phyloP scores from a whole-genome alignment of 2,113 vertebrate species.

The Columba janthina region DNA sequence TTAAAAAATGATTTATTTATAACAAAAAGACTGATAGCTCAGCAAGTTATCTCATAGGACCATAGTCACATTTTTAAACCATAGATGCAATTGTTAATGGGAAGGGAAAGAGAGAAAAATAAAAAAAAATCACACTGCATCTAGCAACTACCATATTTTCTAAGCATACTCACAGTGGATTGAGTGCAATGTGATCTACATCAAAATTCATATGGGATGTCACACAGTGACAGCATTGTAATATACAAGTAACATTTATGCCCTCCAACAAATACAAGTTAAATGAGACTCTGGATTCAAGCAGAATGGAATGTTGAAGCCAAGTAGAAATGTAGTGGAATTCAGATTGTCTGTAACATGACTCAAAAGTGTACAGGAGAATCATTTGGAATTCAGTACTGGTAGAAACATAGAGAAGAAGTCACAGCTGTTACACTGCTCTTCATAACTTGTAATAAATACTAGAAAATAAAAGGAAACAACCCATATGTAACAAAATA shows the following conservation, averaged over 20 bases:
- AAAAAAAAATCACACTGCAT: slow-evolving; percentile 69
- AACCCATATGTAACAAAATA: slow-evolving; percentile 44
- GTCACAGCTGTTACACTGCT: slow-evolving; percentile 68
- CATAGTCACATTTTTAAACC: slow-evolving; percentile 76
- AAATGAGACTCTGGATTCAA: slow-evolving; percentile 68
- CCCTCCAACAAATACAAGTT: slow-evolving; percentile 72
- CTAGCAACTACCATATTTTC: slow-evolving; percentile 74
- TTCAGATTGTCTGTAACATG: slow-evolving; percentile 74
- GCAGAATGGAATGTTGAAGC: slow-evolving; percentile 76
- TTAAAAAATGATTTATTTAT: slow-evolving; percentile 72
- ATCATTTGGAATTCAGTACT: slow-evolving; percentile 60
- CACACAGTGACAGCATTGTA: slow-evolving; percentile 93
- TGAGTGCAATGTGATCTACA: slow-evolving; percentile 79
- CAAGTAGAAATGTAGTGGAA: slow-evolving; percentile 78
- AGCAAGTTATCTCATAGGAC: slow-evolving; percentile 77
- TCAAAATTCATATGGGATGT: slow-evolving; percentile 81
- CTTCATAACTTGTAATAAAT: slow-evolving; percentile 55
- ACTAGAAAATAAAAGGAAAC: slow-evolving; percentile 60
- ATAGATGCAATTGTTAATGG: slow-evolving; percentile 67
- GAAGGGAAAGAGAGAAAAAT: background rate
- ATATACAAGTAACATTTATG: slow-evolving; percentile 74
- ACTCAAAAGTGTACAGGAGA: slow-evolving; percentile 56
- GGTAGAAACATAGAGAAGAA: slow-evolving; percentile 52
- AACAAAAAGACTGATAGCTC: slow-evolving; percentile 74
- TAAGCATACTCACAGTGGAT: slow-evolving; percentile 80